These are phyloP conservation scores for Serilophus lunatus DNA, from an alignment of 2,113 vertebrate genomes.

Conservation along the genomic window DNA sequence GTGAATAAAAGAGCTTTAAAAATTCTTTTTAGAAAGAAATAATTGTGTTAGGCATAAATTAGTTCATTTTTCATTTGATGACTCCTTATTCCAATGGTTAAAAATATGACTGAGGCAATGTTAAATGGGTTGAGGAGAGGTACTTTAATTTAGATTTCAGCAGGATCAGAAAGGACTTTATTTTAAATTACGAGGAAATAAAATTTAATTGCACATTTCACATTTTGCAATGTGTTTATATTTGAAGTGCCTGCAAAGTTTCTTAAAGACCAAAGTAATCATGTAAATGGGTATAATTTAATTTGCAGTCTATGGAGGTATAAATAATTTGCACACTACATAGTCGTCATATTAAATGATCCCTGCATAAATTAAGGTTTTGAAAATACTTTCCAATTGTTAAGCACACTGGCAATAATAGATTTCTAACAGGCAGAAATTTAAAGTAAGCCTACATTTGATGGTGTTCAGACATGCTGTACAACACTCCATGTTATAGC, in stretches of 20 bases:
- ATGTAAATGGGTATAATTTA: slow-evolving; percentile 25
- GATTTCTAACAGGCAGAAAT: neutral
- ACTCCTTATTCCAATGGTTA: neutral
- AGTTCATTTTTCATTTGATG: neutral
- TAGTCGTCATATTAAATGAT: neutral
- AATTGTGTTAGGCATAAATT: neutral
- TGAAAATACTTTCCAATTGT: neutral
- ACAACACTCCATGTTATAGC: neutral
- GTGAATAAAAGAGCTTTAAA: neutral
- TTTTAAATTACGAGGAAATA: slow-evolving; percentile 13
- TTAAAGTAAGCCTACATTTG: neutral
- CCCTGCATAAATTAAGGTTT: neutral
- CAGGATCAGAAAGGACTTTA: neutral
- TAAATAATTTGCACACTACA: neutral
- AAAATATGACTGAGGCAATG: neutral
- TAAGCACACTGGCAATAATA: neutral
- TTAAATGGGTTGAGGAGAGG: neutral
- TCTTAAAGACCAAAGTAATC: slow-evolving; percentile 38
- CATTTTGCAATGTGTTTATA: slow-evolving; percentile 3
- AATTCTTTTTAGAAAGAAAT: neutral
- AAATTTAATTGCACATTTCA: slow-evolving; percentile 1
- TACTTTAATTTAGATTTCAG: neutral
- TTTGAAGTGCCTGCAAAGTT: slow-evolving; percentile 39
- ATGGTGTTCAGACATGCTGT: neutral
- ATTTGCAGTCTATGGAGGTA: slow-evolving; percentile 9